These are phyloP conservation scores for Isaurus tuberculatus DNA, from an alignment of 92 coral and sea anemone species.

Conservation along the genomic window DNA sequence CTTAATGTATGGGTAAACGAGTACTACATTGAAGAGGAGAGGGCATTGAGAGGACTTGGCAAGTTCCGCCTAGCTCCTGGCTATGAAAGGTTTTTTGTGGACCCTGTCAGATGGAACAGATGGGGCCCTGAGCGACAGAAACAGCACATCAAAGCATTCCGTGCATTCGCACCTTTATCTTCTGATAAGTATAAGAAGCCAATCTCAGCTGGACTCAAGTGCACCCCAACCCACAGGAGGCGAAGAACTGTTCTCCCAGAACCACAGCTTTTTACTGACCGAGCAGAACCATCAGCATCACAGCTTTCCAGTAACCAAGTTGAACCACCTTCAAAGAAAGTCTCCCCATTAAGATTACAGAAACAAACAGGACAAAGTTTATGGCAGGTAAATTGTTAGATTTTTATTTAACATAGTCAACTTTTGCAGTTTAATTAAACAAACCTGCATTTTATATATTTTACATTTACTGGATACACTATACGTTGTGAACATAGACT, in stretches of 20 bases:
- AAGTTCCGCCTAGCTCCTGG: constrained; percentile 59
- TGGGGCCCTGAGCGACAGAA: constrained; percentile 66
- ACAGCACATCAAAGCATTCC: constrained; percentile 1
- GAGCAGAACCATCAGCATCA: constrained; percentile 9
- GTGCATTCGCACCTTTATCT: constrained; percentile 52
- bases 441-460: background rate
- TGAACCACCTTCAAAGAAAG: constrained; percentile 6
- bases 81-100: constrained; percentile 59
- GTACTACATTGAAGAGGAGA: background rate
- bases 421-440: background rate
- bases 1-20: background rate
- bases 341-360: background rate
- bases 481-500: background rate
- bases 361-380: background rate
- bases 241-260: constrained; percentile 64
- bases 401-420: background rate
- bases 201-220: constrained; percentile 55
- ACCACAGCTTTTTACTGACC: constrained; percentile 55
- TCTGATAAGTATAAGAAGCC: constrained; percentile 59
- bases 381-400: background rate
- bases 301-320: background rate
- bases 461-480: background rate
- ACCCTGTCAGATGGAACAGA: constrained; percentile 61
- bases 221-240: constrained; percentile 42
- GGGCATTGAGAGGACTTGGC: background rate